A percentile compares a stretch with the other conserved stretches of the same genome.
Evolutionary conservation across 2,113 vertebrate genomes (phyloP).

Genomic region (Agelaius tricolor): DNA sequence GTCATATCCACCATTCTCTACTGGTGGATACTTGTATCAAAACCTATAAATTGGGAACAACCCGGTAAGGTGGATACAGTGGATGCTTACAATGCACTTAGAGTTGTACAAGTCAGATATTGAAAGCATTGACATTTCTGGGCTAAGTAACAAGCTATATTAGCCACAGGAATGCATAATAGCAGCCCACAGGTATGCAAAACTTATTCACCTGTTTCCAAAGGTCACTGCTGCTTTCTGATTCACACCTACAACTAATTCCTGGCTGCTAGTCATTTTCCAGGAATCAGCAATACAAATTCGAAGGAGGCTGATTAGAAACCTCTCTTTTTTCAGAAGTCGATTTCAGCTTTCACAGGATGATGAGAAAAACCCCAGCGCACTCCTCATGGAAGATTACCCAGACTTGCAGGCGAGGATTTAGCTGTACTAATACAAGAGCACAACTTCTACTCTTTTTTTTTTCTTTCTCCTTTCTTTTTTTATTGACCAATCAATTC

Average conservation of each 20-base stretch:
- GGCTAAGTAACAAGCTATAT: conserved; percentile 24
- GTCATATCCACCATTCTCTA: not conserved
- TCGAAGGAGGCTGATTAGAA: not conserved
- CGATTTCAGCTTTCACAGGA: not conserved
- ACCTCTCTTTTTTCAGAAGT: not conserved
- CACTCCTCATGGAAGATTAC: conserved; percentile 27
- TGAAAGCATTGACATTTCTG: conserved; percentile 34
- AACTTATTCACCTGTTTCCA: conserved; percentile 12
- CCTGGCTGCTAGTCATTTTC: conserved; percentile 6
- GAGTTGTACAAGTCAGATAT: not conserved
- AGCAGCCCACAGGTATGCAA: not conserved
- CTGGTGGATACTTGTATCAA: not conserved
- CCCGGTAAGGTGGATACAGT: not conserved
- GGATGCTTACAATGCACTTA: not conserved
- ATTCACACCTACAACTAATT: conserved; percentile 51
- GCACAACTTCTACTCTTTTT: not conserved
- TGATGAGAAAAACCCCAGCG: not conserved
- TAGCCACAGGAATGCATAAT: conserved; percentile 14
- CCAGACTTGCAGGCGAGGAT: conserved; percentile 31
- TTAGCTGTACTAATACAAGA: conserved; percentile 48
- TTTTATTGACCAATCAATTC: conserved; percentile 56
- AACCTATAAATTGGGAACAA: not conserved
- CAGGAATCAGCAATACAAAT: conserved; percentile 6
- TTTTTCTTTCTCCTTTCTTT: not conserved
- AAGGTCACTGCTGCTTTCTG: conserved; percentile 34